phyloP scores from a whole-genome alignment of 2,888 invertebrate genomes.

The Rhingia rostrata region DNA sequence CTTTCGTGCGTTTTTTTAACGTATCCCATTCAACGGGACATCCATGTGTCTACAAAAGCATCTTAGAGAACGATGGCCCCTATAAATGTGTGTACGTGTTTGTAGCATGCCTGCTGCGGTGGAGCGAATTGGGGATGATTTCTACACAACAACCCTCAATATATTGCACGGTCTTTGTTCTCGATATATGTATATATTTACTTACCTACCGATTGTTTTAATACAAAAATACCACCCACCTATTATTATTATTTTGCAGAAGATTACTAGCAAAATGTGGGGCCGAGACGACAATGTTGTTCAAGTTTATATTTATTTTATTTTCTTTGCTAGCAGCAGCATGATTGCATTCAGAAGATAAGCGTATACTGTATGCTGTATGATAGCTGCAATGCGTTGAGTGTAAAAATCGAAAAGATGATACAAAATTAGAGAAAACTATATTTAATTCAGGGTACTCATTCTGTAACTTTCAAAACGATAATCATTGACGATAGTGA shows the following conservation, averaged over 20 bases:
- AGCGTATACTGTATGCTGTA: neutral
- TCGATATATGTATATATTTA: neutral
- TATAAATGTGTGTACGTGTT: neutral
- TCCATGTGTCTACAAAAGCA: conserved; percentile 11
- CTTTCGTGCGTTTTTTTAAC: conserved; percentile 18
- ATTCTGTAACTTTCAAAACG: no score
- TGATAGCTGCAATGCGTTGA: conserved; percentile 6
- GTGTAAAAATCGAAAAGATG: conserved; percentile 42
- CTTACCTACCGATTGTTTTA: conserved; percentile 10
- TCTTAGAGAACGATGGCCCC: conserved; percentile 30
- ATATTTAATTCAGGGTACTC: no score
- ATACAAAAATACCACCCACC: conserved; percentile 30
- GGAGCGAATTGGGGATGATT: conserved; percentile 11
- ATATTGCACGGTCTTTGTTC: conserved; percentile 12
- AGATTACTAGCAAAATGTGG: conserved; percentile 27
- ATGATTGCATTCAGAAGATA: neutral
- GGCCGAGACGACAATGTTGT: neutral
- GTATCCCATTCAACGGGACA: conserved; percentile 16
- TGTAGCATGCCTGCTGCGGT: neutral
- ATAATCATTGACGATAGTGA: no score
- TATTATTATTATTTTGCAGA: conserved; percentile 9
- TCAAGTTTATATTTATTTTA: conserved; percentile 8
- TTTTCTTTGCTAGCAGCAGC: neutral
- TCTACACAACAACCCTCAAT: conserved; percentile 30
- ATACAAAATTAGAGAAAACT: no score